A percentile compares a stretch with the other conserved stretches of the same genome.
Conservation (phyloP, 2,888 invertebrate species). For the Pollenia angustigena region DNA sequence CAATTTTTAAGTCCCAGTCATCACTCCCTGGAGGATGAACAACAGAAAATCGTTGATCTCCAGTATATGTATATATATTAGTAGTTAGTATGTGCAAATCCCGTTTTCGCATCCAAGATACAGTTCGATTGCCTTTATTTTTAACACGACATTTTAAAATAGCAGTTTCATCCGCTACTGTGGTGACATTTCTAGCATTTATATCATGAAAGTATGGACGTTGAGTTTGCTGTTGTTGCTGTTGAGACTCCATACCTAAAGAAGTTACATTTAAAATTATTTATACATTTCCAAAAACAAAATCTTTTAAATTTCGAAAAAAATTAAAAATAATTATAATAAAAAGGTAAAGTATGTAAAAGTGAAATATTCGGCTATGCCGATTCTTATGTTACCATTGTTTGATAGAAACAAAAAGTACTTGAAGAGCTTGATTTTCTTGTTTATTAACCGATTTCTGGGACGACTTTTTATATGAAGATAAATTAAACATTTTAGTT, state of each 20-base stretch:
- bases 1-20: slow-evolving; percentile 95
- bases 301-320: no score
- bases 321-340: no score
- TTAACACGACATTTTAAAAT: slow-evolving; percentile 93
- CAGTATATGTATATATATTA: slow-evolving; percentile 93
- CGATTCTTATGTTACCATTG: no score
- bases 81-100: slow-evolving; percentile 92
- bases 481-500: no score
- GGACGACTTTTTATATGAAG: no score
- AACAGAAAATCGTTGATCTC: slow-evolving; percentile 93
- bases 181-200: slow-evolving; percentile 92
- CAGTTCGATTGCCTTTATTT: slow-evolving; percentile 94
- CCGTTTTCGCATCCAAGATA: slow-evolving; percentile 85
- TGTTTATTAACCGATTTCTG: no score
- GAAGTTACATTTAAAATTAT: not conserved
- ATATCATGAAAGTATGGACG: slow-evolving; percentile 94
- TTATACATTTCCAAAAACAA: no score
- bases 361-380: no score
- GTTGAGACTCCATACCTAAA: slow-evolving; percentile 72
- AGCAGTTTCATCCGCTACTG: slow-evolving; percentile 92
- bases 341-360: no score
- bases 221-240: slow-evolving; percentile 75
- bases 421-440: no score
- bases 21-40: slow-evolving; percentile 93
- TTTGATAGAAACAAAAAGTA: no score